Evolutionary conservation across 2,888 invertebrate genomes (phyloP), one percentile per base, ranked within the genome.

Genomic region (Asteroscopus sphinx): DNA sequence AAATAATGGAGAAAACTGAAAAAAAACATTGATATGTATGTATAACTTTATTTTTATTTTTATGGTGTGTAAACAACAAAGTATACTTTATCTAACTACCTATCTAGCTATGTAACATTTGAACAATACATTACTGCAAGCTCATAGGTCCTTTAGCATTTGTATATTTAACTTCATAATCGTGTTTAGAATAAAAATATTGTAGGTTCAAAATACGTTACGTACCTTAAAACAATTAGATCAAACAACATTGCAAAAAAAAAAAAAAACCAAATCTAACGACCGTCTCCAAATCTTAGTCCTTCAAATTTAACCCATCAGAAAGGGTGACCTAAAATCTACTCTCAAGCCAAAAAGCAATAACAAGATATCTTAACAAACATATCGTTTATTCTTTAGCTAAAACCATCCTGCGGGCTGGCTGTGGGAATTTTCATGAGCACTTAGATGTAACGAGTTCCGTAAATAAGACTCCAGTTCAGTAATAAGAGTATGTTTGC

Each of bases 391-490:
- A 81, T 75, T 74, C 72, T 74, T 76, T 63, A 67, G 74, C 76
- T 72, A 59, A 76, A 80, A 73, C 83, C 81, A 74, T 79, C 80
- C 74, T 63, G 36, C 63, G 57, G 72, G 76, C 68, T 68, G 67
- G 73, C 73, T 76, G 79, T 75, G 79, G 73, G 80, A 79, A 79
- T 80, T 83, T 83, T 81, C 83, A 83, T 82, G 83, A 79, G 81
- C 82, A 84, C 80, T 80, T 76, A 71, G 58, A 63, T 68, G 76
- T 82, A 81, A 80, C 81, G 82, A 82, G 79, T 73, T 62, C 67
- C 74, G 77, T 82, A 82, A 82, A 80, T 79, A 82, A 76, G 71
- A 75, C 75, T 73, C 71, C 65, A 47, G 63, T 64, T 62, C 35
- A 17, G 79, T 75, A 79, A 79, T 77, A 77, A 70, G 70, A 75